Evolutionary conservation across 2,888 invertebrate species (phyloP), one percentile per base, ranked within the genome.

Genomic region (Zaprionus obscuricornis): DNA sequence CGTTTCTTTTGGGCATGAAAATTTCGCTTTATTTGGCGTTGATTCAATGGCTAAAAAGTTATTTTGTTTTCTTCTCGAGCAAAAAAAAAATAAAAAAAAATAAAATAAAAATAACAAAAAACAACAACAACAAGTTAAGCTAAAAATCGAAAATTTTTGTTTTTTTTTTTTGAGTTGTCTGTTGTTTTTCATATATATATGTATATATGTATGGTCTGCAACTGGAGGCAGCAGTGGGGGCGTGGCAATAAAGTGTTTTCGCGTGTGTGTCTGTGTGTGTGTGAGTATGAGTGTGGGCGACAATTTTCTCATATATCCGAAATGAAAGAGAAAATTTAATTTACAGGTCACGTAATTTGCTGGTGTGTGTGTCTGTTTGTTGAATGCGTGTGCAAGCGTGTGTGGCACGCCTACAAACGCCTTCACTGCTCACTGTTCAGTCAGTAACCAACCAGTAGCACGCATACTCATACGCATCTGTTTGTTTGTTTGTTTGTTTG

Each of bases 271-370:
- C 27, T 10, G 10, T 17, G 67, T 14, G 47, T 36, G 55, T 57
- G 39, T 11, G 22, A 14, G 26, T 22, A 5, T 22, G 31, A 11
- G 31, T 31, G 36, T 22, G 58, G 49, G 74, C 75, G 78, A 79
- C 84, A 79, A 79, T 79, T 83, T 85, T 85, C 81, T 65, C 73
- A 60, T 85, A 64, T 71, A 49, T 54, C 47, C 60, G 55, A 85
- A 77, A 78, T 67, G 86, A 85, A 82, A 79, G 73, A 79, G 84
- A 79, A 85, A 83, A 79, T 79, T 79, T 65, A 83, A 85, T 79
- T 85, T 79, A 68, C 78, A 79, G 78, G 78, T 79, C 78, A 79
- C 86, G 78, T 79, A 78, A 83, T 67, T 72, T 72, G 81, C 68
- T 67, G 60, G 76, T 74, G 85, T 85, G 50, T 83, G 67, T 72